Conservation (phyloP, 2,113 vertebrate species). For the Misgurnus mizolepis region DNA sequence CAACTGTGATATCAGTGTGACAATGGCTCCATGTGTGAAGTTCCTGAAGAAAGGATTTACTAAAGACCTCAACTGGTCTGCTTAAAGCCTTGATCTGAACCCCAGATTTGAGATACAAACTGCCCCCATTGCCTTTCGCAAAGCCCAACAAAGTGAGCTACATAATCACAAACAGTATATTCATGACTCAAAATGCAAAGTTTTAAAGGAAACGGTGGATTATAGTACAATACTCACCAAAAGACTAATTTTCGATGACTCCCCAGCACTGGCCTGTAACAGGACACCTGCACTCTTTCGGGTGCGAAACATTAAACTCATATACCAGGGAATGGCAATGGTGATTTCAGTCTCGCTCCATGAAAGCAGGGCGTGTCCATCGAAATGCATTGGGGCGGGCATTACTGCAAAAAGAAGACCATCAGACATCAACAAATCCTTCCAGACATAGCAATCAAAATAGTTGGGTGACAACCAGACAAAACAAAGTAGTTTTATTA, state of each 20-base stretch:
- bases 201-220: background rate
- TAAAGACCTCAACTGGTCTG: too few species aligned
- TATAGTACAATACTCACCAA: conserved; percentile 71
- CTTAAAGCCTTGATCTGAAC: too few species aligned
- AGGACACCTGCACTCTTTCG: conserved; percentile 76
- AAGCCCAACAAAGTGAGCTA: too few species aligned
- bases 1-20: too few species aligned
- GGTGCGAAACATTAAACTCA: conserved; percentile 89
- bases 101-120: too few species aligned
- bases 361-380: conserved; percentile 79
- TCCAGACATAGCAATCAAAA: conserved; percentile 15
- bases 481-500: background rate
- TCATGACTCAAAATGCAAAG: too few species aligned
- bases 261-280: conserved; percentile 80
- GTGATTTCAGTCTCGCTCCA: conserved; percentile 84
- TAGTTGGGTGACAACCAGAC: conserved; percentile 9
- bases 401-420: conserved; percentile 74
- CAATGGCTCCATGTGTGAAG: too few species aligned
- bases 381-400: conserved; percentile 82
- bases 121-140: too few species aligned
- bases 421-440: background rate
- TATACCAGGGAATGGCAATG: conserved; percentile 86
- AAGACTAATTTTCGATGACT: conserved; percentile 78
- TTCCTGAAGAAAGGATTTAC: too few species aligned
- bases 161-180: too few species aligned